Base-by-base conservation (phyloP, 2,113 vertebrate species). In the Esox niger region DNA sequence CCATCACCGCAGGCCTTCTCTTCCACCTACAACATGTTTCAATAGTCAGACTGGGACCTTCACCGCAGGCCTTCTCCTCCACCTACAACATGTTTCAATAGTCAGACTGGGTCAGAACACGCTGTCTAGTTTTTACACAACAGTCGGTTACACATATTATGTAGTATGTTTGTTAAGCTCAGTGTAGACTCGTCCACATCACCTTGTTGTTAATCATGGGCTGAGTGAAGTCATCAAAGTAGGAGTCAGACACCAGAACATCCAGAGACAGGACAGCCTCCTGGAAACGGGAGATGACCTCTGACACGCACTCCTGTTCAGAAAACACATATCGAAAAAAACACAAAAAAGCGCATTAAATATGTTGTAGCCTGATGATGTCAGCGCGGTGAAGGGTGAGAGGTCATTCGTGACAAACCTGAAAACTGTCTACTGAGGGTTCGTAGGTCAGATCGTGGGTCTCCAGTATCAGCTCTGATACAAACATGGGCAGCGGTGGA, bases 381-480 rank as follows among this genome's bases (percentile, higher is more conserved):
- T 30, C 21, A 20, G 26, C 10, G n/a, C 11, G 13, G 10, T 46
- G 26, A 33, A 25, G 61, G 2, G 43, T 21, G 29, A 64, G 60
- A 60, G 13, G 47, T 25, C 54, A 62, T 54, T 52, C 9, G 49
- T 20, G 30, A 86, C 90, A 56, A 60, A 96, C 94, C 93, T 92
- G 85, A 66, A 94, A 94, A 32, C 91, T 76, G 10, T 94, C 90
- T 56, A 89, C 61, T 64, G 91, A 90, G 20, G 94, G 95, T 26
- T 90, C 82, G 69, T 92, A 95, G 56, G 80, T 84, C 11, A 97
- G 79, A 0, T 78, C 70, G 9, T 90, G 68, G n/a, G 82, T 85
- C 0, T 92, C 91, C 80, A 97, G 73, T 38, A 92, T 82, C 64
- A 97, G 76, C 65, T 95, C 91, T 23, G 90, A 85, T 62, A 90